A percentile compares a stretch with the other conserved stretches of the same genome.
Conservation (phyloP, 2,797 vertebrate species). For the Atherinosoma microstoma region DNA sequence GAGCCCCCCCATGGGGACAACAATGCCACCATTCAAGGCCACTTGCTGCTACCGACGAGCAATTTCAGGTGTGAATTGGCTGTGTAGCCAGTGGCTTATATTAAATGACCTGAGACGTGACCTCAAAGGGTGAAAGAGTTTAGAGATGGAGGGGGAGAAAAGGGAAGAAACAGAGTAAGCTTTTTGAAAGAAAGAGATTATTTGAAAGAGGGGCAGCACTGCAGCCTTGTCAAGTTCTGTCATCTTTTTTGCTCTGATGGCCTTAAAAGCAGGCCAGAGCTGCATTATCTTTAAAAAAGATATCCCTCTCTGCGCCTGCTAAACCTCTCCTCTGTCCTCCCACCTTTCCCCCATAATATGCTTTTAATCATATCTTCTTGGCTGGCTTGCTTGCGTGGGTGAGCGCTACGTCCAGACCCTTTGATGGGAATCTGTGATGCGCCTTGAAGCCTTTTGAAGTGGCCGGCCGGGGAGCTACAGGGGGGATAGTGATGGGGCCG, state of each 20-base stretch:
- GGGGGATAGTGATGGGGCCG: slow-evolving; percentile 74
- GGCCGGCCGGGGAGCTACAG: slow-evolving; percentile 79
- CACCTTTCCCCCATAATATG: slow-evolving; percentile 70
- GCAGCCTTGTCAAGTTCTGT: slow-evolving; percentile 44
- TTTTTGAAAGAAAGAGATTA: slow-evolving; percentile 49
- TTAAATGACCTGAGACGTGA: slow-evolving; percentile 79
- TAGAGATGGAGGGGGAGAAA: slow-evolving; percentile 21
- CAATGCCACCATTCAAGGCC: slow-evolving; percentile 81
- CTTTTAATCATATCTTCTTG: slow-evolving; percentile 83
- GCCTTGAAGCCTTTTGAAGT: slow-evolving; percentile 87
- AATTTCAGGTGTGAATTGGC: slow-evolving; percentile 84
- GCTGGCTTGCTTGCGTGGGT: slow-evolving; percentile 70
- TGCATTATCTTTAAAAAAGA: slow-evolving; percentile 43
- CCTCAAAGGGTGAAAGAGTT: slow-evolving; percentile 54
- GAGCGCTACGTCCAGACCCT: slow-evolving; percentile 71
- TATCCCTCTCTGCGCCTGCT: slow-evolving; percentile 49
- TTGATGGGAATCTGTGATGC: slow-evolving; percentile 85
- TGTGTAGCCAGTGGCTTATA: slow-evolving; percentile 76
- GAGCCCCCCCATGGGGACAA: slow-evolving; percentile 76
- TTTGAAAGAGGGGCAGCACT: slow-evolving; percentile 23
- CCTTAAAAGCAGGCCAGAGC: slow-evolving; percentile 38
- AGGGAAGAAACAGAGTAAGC: slow-evolving; percentile 36
- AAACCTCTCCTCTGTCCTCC: slow-evolving; percentile 51
- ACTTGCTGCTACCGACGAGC: slow-evolving; percentile 67
- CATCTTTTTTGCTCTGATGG: slow-evolving; percentile 46